Conservation (phyloP, 2,113 vertebrate genomes). For the Cairina moschata region DNA sequence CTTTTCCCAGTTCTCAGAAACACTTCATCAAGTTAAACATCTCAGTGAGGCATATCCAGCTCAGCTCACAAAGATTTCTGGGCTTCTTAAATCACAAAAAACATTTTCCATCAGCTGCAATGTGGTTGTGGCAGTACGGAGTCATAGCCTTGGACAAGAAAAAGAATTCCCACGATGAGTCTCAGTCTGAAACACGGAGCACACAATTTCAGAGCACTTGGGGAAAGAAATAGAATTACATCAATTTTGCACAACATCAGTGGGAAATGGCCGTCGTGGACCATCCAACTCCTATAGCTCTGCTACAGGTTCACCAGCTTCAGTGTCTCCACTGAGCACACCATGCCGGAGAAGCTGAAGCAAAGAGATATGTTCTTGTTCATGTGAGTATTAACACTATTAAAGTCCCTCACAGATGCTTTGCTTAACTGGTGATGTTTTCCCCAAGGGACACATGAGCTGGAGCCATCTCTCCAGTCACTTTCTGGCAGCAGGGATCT, state of each 20-base stretch:
- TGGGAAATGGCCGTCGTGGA: neutral
- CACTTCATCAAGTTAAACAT: neutral
- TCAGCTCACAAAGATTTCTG: neutral
- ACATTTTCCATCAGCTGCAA: neutral
- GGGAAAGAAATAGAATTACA: neutral
- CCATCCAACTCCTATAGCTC: neutral
- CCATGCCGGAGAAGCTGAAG: neutral
- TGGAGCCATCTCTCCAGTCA: neutral
- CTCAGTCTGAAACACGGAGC: neutral
- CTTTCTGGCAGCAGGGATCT: neutral
- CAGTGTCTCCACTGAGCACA: neutral
- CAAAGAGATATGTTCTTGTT: neutral
- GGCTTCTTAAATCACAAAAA: neutral
- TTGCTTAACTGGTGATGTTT: neutral
- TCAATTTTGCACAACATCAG: neutral
- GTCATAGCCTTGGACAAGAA: accelerated
- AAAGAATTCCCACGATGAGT: neutral
- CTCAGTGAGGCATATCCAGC: neutral
- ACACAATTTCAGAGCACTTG: neutral
- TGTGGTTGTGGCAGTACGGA: neutral
- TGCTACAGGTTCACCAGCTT: neutral
- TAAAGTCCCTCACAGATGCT: neutral
- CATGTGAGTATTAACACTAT: neutral
- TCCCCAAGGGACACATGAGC: neutral
- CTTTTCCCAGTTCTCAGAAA: neutral